Evolutionary conservation across 2,113 vertebrate species (phyloP).

Genomic region (Grammomys surdaster): DNA sequence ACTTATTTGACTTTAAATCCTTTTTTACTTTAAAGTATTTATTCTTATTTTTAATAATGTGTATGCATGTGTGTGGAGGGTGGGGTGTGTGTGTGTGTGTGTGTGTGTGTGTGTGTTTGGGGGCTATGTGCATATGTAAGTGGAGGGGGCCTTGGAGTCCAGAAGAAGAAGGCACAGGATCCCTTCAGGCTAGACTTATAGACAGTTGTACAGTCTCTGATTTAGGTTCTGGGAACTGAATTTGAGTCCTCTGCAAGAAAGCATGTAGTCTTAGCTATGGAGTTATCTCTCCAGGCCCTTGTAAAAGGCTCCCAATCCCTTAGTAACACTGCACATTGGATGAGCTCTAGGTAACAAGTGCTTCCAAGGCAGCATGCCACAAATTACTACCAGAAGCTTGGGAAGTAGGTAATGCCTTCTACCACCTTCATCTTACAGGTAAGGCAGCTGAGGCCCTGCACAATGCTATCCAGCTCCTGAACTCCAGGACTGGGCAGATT

Average conservation of each 20-base stretch:
- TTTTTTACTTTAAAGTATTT: neutral
- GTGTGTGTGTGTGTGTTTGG: too few species aligned
- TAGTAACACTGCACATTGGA: neutral
- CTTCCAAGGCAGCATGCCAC: neutral
- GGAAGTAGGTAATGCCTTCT: neutral
- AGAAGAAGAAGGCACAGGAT: neutral
- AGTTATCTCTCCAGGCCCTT: neutral
- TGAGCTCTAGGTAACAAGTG: neutral
- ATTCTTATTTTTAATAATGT: neutral
- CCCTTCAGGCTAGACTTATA: neutral
- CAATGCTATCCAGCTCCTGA: neutral
- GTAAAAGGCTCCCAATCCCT: neutral
- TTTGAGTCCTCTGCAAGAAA: neutral
- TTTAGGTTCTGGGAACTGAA: neutral
- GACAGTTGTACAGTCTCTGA: neutral
- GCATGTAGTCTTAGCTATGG: neutral
- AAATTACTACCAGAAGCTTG: neutral
- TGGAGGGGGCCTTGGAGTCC: neutral
- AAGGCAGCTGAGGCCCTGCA: neutral
- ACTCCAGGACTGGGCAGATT: too few species aligned
- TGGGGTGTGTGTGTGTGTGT: neutral
- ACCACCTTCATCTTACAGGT: neutral
- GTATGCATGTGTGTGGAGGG: too few species aligned
- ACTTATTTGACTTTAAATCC: slow-evolving; percentile 21
- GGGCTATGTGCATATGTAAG: too few species aligned